These are phyloP conservation scores for Sebastes alutus DNA, from an alignment of 2,797 vertebrate genomes.

Conservation along the genomic window DNA sequence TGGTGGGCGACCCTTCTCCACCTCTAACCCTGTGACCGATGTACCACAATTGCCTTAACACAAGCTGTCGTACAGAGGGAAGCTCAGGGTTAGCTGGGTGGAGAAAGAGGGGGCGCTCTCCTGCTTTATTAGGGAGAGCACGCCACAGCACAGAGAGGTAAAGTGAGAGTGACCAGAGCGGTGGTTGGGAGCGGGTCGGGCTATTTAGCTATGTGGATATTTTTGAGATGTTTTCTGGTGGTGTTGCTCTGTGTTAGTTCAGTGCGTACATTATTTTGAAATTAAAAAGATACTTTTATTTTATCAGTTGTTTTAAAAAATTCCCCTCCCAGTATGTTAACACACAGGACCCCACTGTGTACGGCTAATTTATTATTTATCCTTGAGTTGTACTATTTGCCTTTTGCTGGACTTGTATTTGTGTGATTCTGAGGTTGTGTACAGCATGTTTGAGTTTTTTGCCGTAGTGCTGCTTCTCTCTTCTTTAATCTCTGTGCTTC, in stretches of 20 bases:
- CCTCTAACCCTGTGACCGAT: constrained; percentile 41
- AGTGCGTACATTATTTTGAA: constrained; percentile 72
- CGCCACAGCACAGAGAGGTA: constrained; percentile 32
- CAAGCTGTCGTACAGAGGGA: constrained; percentile 76
- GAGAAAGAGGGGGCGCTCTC: constrained; percentile 7
- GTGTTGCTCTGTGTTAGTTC: constrained; percentile 82
- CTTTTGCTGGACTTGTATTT: constrained; percentile 83
- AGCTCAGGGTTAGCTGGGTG: constrained; percentile 24
- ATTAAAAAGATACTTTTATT: constrained; percentile 58
- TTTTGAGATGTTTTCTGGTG: constrained; percentile 78
- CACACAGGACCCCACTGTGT: constrained; percentile 73
- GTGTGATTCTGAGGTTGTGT: constrained; percentile 82
- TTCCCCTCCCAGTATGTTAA: constrained; percentile 58
- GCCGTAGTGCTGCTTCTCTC: constrained; percentile 79
- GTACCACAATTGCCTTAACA: constrained; percentile 85
- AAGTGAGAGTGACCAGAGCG: neutral
- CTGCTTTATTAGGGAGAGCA: constrained; percentile 10
- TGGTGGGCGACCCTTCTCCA: constrained; percentile 4
- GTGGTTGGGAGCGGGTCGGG: constrained; percentile 43
- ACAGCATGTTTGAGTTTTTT: constrained; percentile 85
- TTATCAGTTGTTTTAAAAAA: constrained; percentile 42
- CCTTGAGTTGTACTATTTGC: constrained; percentile 83
- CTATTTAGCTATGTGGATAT: constrained; percentile 75
- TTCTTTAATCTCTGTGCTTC: constrained; percentile 77
- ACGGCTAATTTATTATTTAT: constrained; percentile 86